These are phyloP conservation scores for Excalfactoria chinensis DNA, from an alignment of 2,113 vertebrate genomes.

Conservation along the genomic window DNA sequence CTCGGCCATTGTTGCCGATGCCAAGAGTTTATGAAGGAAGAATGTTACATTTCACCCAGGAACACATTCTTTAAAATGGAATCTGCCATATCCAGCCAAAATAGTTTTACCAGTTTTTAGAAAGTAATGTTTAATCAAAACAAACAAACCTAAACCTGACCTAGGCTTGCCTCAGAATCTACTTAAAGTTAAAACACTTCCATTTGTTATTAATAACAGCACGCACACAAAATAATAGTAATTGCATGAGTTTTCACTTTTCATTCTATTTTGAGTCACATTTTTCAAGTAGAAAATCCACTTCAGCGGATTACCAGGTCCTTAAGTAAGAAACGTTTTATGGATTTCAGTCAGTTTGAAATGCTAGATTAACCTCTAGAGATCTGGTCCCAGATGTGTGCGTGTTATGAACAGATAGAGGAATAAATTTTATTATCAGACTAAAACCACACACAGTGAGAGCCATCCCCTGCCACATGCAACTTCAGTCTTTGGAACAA, in stretches of 20 bases:
- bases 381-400: neutral
- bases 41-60: neutral
- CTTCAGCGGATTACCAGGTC: neutral
- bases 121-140: neutral
- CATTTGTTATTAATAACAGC: neutral
- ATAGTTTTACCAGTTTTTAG: neutral
- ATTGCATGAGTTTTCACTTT: neutral
- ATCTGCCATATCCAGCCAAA: neutral
- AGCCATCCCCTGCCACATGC: neutral
- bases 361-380: neutral
- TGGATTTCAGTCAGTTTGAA: neutral
- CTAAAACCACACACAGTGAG: neutral
- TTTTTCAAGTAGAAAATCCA: neutral
- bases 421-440: neutral
- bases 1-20: neutral
- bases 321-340: neutral
- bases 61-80: neutral
- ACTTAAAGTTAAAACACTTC: neutral
- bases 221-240: neutral
- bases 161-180: neutral
- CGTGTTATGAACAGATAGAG: neutral
- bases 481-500: neutral
- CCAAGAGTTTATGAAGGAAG: neutral
- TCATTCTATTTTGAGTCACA: neutral
- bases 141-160: neutral